These are phyloP conservation scores for Prunella strophiata DNA, from an alignment of 2,797 vertebrate genomes.

Conservation along the genomic window DNA sequence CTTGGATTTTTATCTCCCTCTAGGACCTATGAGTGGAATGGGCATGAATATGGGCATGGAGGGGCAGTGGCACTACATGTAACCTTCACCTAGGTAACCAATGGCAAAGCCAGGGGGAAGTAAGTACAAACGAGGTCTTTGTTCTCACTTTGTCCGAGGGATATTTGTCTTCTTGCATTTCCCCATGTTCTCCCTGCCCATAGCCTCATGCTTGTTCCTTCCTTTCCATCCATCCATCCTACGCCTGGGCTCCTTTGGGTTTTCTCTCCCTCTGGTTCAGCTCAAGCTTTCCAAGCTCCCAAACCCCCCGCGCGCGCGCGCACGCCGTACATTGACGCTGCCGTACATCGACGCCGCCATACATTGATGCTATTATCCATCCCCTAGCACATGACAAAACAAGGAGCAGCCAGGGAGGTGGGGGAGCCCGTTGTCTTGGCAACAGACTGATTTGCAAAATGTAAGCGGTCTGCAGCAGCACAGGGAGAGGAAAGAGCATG, in stretches of 20 bases:
- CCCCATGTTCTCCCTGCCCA: constrained; percentile 82
- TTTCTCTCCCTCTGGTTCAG: constrained; percentile 76
- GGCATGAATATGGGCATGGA: constrained; percentile 99
- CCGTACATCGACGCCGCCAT: constrained; percentile 74
- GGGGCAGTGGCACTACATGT: constrained; percentile 99
- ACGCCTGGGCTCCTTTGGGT: constrained; percentile 69
- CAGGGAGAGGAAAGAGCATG: constrained; percentile 92
- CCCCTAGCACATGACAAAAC: constrained; percentile 86
- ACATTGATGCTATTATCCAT: constrained; percentile 80
- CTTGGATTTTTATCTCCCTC: constrained; percentile 87
- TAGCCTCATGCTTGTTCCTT: constrained; percentile 85
- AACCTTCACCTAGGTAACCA: constrained; percentile 93
- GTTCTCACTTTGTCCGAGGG: constrained; percentile 80
- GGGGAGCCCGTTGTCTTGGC: constrained; percentile 89
- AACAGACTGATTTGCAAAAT: constrained; percentile 99
- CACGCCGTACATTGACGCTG: constrained; percentile 67
- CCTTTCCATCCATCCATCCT: constrained; percentile 75
- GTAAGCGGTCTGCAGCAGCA: constrained; percentile 94
- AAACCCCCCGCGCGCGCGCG: constrained; percentile 37
- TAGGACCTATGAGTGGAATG: constrained; percentile 99
- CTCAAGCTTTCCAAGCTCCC: constrained; percentile 79
- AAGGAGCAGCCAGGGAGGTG: constrained; percentile 84
- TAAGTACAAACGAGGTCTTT: constrained; percentile 89
- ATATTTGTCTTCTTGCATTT: constrained; percentile 77
- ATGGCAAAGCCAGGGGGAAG: constrained; percentile 97